A percentile compares a stretch with the other conserved stretches of the same genome.
These are phyloP conservation scores for Dicycla oo DNA, from an alignment of 2,888 invertebrate species.

Conservation along the genomic window DNA sequence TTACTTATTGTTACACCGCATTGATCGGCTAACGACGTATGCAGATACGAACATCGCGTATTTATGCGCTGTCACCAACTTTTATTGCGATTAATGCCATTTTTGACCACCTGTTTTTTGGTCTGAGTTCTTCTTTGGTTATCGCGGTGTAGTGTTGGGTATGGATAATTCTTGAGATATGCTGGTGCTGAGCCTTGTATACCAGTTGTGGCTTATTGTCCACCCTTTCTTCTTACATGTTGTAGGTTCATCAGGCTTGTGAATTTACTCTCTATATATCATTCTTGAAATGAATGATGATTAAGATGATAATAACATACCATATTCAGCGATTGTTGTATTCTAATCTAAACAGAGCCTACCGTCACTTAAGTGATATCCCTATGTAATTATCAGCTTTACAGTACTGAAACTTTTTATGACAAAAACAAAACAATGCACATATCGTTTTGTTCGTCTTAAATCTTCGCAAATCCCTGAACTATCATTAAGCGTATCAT, in stretches of 20 bases:
- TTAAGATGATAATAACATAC: background rate
- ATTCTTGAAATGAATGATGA: background rate
- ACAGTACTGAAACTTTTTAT: background rate
- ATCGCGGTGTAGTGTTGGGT: constrained; percentile 2
- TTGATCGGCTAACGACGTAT: constrained; percentile 78
- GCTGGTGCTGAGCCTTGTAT: background rate
- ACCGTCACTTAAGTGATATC: background rate
- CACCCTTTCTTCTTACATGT: too few relatives aligned
- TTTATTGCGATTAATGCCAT: constrained; percentile 80
- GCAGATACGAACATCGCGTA: constrained; percentile 69
- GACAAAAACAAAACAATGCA: constrained; percentile 15
- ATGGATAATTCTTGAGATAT: background rate
- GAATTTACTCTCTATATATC: background rate
- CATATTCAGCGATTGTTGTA: too few relatives aligned
- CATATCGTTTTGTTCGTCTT: constrained; percentile 6
- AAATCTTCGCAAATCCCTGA: constrained; percentile 53
- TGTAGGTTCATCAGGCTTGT: background rate
- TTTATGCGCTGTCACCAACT: constrained; percentile 80
- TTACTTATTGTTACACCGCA: constrained; percentile 83
- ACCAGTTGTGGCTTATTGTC: too few relatives aligned
- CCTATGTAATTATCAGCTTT: background rate
- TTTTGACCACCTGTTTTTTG: constrained; percentile 65
- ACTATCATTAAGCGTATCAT: constrained; percentile 62
- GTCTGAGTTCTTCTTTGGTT: constrained; percentile 27
- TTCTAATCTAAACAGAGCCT: background rate